Base-by-base conservation (phyloP, 2,113 vertebrate genomes). In the Hippopotamus amphibius region DNA sequence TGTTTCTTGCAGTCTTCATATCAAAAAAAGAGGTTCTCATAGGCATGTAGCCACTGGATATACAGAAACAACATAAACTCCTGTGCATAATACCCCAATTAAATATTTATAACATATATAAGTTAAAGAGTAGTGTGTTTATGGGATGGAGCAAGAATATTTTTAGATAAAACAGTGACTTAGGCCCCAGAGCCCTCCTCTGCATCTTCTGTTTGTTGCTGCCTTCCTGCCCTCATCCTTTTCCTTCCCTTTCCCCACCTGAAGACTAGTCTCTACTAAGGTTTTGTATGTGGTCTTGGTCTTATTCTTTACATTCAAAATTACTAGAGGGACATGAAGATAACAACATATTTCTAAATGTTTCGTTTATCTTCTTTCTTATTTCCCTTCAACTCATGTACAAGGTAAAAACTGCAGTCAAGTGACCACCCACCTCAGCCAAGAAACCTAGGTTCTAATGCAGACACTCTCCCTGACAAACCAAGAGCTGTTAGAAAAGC, bases 251-350 rank as follows among this genome's bases (percentile, higher is more conserved):
- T 33, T 12, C 16, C 37, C 1, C 11, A 41, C 7, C 13, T 83
- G 11, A 72, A 96, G 61, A 37, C 21, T 48, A 63, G 3, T 68
- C 41, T 93, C 14, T 57, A 14, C 43, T 19, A 55, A 41, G 69
- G 30, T 33, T 95, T 69, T 46, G 7, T 43, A 13, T n/a, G 2
- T 16, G 12, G 13, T 90, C 24, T 93, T 16, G 12, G 13, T 90
- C 24, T 93, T 90, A 66, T 26, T 88, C 76, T 77, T 90, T 92
- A 88, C 19, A 72, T 26, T 87, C 71, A 53, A 21, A 80, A n/a
- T 85, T 90, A 48, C 6, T n/a, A 41, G 37, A 87, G 3, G 5
- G 15, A 66, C 48, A 74, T 10, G 41, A 69, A 69, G 21, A 90
- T 41, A 79, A 1, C 3, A 94, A 28, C 6, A 30, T 48, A 72